These are phyloP conservation scores for Meteorus cinctellus DNA, from an alignment of 2,888 invertebrate species.

Conservation along the genomic window DNA sequence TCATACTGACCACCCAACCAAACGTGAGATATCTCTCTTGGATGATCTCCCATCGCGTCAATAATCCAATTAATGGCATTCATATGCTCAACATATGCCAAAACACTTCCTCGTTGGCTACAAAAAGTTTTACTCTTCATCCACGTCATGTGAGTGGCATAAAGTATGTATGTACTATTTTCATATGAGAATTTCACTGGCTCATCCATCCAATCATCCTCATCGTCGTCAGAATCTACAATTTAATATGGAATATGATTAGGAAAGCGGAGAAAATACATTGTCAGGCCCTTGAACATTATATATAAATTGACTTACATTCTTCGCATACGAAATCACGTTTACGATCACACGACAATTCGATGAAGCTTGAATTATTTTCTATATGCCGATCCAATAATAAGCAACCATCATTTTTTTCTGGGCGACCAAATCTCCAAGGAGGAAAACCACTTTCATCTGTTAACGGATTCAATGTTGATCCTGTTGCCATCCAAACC, in stretches of 20 bases:
- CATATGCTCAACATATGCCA: slow-evolving; percentile 53
- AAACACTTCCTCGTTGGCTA: slow-evolving; percentile 51
- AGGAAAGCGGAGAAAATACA: background rate
- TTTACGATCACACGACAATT: slow-evolving; percentile 74
- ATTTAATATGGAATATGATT: background rate
- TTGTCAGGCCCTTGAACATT: no score
- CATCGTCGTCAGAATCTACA: slow-evolving; percentile 56
- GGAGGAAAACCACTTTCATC: slow-evolving; percentile 57
- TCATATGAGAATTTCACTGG: slow-evolving; percentile 55
- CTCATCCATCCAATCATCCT: slow-evolving; percentile 58
- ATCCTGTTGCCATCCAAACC: slow-evolving; percentile 74
- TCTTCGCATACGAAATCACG: slow-evolving; percentile 76
- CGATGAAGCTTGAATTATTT: slow-evolving; percentile 73
- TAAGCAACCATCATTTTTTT: slow-evolving; percentile 72
- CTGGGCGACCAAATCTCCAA: slow-evolving; percentile 56
- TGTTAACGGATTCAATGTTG: slow-evolving; percentile 72
- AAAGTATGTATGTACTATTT: slow-evolving; percentile 58
- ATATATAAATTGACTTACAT: slow-evolving; percentile 49
- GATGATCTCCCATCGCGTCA: slow-evolving; percentile 62
- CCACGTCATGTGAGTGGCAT: slow-evolving; percentile 59
- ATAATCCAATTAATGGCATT: slow-evolving; percentile 54
- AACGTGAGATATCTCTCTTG: slow-evolving; percentile 56
- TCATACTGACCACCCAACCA: slow-evolving; percentile 57
- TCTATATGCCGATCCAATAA: slow-evolving; percentile 74
- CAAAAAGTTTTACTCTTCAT: slow-evolving; percentile 56